Evolutionary conservation across 2,797 vertebrate genomes (phyloP).

Genomic region (Iguana delicatissima): DNA sequence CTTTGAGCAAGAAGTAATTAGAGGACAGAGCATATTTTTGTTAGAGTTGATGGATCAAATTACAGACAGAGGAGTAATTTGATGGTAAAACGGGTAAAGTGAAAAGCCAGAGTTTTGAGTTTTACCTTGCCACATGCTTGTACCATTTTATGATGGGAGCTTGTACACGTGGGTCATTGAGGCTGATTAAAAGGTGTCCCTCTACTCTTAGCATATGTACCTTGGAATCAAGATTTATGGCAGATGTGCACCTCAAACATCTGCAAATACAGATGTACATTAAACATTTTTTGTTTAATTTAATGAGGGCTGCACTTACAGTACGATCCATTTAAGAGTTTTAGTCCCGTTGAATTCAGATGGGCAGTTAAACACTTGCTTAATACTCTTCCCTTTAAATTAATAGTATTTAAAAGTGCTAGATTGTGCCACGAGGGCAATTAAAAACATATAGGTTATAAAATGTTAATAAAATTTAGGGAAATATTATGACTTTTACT

Average conservation of each 20-base stretch:
- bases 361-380: neutral
- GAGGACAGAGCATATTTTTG: neutral
- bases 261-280: neutral
- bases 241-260: neutral
- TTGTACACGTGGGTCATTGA: neutral
- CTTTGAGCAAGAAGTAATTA: neutral
- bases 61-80: neutral
- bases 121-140: neutral
- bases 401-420: neutral
- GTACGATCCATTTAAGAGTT: neutral
- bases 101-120: neutral
- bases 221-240: neutral
- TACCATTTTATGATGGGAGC: neutral
- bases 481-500: conserved; percentile 2
- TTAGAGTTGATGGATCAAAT: too few relatives aligned
- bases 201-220: neutral
- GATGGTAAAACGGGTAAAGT: neutral
- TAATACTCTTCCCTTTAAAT: conserved; percentile 1
- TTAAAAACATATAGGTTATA: conserved; percentile 1
- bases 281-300: neutral
- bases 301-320: neutral
- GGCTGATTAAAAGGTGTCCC: neutral
- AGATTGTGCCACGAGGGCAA: neutral
- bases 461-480: conserved; percentile 11
- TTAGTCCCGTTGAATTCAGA: conserved; percentile 3